Base-by-base conservation (phyloP, 1,140 invertebrate genomes). In the Leguminivora glycinivorella region DNA sequence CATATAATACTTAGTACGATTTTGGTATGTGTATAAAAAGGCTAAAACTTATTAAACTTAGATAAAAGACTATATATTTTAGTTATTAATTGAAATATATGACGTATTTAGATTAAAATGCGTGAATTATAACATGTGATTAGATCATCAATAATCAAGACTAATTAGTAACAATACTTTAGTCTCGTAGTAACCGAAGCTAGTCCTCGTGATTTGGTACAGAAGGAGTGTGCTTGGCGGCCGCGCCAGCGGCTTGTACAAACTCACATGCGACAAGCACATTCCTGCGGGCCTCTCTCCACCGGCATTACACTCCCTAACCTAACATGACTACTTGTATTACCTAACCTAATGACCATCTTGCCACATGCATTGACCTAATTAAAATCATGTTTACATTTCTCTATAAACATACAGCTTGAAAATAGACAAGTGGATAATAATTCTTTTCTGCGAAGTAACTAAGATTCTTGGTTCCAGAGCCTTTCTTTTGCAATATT, bases 51-150 rank as follows among this genome's bases (percentile, higher is more conserved):
- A 87, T 88, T 87, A 77, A 82, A 78, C 75, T 86, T 88, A 87
- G 87, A 78, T 87, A 83, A 80, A 83, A 78, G 83, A 83, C 75
- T 82, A 80, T 63, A 63, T 63, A 88, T 79, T 83, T 80, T 87
- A 89, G 85, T 86, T 89, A 86, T 89, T 83, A 87, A 84, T 87
- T 63, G 17, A 63, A 63, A 87, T 86, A 83, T 83, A 83, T 81
- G 79, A 82, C 84, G 81, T 84, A 85, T 83, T 88, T 90, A 90
- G 88, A 84, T 87, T 87, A 84, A 88, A 87, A 81, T 81, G 75
- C 77, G 85, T 84, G 82, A 83, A 78, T 70, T 74, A 83, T 88
- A 88, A 89, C 81, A 81, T 84, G 81, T 87, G 81, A 85, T 84
- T 87, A 87, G 82, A 75, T 83, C 58, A 63, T 63, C 25, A 74